phyloP scores from a whole-genome alignment of 2,797 vertebrate species.

The Coccyzus lansbergi region DNA sequence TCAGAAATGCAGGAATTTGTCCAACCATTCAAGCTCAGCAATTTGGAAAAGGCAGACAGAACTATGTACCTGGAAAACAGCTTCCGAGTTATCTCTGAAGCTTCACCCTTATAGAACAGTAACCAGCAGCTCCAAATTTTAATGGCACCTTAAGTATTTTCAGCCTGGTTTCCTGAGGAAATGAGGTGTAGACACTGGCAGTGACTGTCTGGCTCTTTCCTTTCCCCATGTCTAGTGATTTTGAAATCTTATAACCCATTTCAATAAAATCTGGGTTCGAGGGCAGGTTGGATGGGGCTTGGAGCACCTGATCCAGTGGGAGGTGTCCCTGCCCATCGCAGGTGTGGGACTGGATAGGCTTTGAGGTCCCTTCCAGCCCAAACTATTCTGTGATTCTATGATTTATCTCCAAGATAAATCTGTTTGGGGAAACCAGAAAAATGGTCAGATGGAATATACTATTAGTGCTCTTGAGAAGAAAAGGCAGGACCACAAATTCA shows the following conservation, averaged over 20 bases:
- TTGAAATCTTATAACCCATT: conserved; percentile 44
- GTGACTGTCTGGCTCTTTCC: background rate
- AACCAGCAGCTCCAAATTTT: conserved; percentile 21
- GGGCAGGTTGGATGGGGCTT: too few species aligned
- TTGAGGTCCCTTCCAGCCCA: too few species aligned
- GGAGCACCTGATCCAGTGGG: too few species aligned
- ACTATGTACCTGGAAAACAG: background rate
- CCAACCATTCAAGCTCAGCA: background rate
- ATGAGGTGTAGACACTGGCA: background rate
- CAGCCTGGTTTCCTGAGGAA: conserved; percentile 53
- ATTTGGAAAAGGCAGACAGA: background rate
- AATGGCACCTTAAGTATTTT: conserved; percentile 27
- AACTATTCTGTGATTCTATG: too few species aligned
- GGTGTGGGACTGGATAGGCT: too few species aligned
- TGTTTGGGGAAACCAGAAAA: conserved; percentile 15
- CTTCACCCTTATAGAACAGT: background rate
- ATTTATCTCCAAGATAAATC: conserved; percentile 23
- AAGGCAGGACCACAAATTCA: conserved; percentile 11
- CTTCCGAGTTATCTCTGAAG: background rate
- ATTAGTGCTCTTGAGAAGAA: conserved; percentile 9
- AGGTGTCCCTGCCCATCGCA: too few species aligned
- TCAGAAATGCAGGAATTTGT: background rate
- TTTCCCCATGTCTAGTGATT: conserved; percentile 12
- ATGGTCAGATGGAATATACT: conserved; percentile 25
- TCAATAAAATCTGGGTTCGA: conserved; percentile 8